phyloP scores from a whole-genome alignment of 2,888 invertebrate genomes.

The Resseliella maxima region DNA sequence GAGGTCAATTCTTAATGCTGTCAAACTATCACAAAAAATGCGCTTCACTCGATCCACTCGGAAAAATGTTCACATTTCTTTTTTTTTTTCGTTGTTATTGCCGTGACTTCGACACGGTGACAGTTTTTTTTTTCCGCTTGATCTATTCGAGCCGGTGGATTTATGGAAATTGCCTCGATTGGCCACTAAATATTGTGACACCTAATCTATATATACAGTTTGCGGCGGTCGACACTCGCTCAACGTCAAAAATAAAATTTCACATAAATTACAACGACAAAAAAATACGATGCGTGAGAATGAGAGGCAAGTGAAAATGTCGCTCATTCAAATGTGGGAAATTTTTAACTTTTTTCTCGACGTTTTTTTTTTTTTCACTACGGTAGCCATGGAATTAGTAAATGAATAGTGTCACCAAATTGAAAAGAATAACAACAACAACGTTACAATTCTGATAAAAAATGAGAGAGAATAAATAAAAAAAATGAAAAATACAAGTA shows the following conservation, averaged over 20 bases:
- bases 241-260: constrained; percentile 24
- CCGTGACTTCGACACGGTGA: not conserved
- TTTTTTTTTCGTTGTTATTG: not conserved
- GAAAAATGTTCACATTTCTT: no score
- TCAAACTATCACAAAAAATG: not conserved
- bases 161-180: not conserved
- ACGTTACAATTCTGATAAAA: no score
- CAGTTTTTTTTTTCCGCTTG: not conserved
- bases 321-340: not conserved
- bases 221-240: not conserved
- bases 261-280: not conserved
- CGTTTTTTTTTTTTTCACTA: not conserved
- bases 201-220: constrained; percentile 31
- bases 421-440: no score
- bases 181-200: constrained; percentile 42
- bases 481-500: not conserved
- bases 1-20: constrained; percentile 23
- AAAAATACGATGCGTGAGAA: not conserved
- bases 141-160: not conserved
- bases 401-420: constrained; percentile 3
- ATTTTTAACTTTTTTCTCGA: not conserved
- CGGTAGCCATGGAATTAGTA: not conserved
- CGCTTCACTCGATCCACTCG: no score
- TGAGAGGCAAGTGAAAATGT: not conserved
- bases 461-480: not conserved